Percentiles rank a stretch among this genome's conserved stretches.
phyloP scores from a whole-genome alignment of 2,113 vertebrate genomes.

The Brachionichthys hirsutus region DNA sequence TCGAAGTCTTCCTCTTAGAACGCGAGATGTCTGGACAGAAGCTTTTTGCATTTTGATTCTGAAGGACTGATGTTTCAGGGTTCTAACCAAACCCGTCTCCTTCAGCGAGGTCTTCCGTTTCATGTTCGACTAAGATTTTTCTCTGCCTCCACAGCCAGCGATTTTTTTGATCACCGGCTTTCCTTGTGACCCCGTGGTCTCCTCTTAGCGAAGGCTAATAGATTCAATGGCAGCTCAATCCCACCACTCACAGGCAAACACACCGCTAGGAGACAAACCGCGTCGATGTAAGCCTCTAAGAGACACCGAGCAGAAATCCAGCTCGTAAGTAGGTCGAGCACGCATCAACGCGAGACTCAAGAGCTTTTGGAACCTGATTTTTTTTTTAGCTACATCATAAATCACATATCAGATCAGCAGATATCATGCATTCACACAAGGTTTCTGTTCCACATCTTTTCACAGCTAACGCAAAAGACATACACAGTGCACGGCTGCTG shows the following conservation, averaged over 20 bases:
- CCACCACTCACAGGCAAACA: slow-evolving; percentile 3
- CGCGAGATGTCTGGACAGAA: background rate
- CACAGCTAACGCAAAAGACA: background rate
- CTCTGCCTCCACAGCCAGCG: background rate
- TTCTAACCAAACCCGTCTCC: background rate
- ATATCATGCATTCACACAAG: slow-evolving; percentile 11
- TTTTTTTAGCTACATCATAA: slow-evolving; percentile 11
- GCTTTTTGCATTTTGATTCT: slow-evolving; percentile 12
- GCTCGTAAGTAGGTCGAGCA: background rate
- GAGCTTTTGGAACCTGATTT: background rate
- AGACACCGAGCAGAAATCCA: slow-evolving; percentile 10
- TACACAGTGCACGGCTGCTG: background rate
- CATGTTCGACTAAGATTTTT: background rate
- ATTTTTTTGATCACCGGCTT: slow-evolving; percentile 18
- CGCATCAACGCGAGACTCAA: background rate
- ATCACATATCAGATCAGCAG: slow-evolving; percentile 26
- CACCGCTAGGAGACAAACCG: slow-evolving; percentile 15
- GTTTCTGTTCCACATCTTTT: slow-evolving; percentile 2
- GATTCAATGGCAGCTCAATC: slow-evolving; percentile 20
- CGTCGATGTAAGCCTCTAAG: background rate
- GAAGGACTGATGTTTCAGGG: background rate
- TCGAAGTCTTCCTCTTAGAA: background rate
- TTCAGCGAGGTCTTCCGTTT: background rate
- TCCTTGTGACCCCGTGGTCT: slow-evolving; percentile 27
- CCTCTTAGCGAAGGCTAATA: slow-evolving; percentile 35